Percentiles rank a stretch among this genome's conserved stretches.
Evolutionary conservation across 2,888 invertebrate genomes (phyloP).

Genomic region (Cryptocephalus moraei): DNA sequence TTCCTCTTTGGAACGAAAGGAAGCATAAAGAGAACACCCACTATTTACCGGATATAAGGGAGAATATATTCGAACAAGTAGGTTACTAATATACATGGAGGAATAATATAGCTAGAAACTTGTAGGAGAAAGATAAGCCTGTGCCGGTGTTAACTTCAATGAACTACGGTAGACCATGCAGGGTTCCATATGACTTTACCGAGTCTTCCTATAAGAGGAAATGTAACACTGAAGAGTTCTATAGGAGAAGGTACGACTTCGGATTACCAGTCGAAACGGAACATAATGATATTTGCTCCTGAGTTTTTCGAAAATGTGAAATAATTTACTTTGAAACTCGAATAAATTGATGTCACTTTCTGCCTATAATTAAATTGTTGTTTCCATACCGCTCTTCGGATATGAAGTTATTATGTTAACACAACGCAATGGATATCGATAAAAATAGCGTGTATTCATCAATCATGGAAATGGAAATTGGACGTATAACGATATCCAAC

Average conservation of each 20-base stretch:
- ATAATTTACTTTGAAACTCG: too few species aligned
- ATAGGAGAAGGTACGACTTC: slow-evolving; percentile 17
- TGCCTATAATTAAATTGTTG: too few species aligned
- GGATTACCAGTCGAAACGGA: slow-evolving; percentile 18
- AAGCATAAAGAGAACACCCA: slow-evolving; percentile 31
- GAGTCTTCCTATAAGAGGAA: slow-evolving; percentile 22
- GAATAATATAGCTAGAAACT: background rate
- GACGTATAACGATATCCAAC: too few species aligned
- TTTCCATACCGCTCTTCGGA: too few species aligned
- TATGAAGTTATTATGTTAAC: too few species aligned
- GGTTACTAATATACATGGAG: background rate
- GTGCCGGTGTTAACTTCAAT: slow-evolving; percentile 33
- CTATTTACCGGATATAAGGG: slow-evolving; percentile 28
- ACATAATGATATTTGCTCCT: too few species aligned
- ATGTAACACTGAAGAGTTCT: slow-evolving; percentile 26
- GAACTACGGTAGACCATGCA: slow-evolving; percentile 30
- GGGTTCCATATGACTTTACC: slow-evolving; percentile 24
- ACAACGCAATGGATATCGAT: too few species aligned
- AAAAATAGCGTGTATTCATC: too few species aligned
- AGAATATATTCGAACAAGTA: slow-evolving; percentile 35
- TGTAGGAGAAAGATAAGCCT: slow-evolving; percentile 31
- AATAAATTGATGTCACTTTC: too few species aligned
- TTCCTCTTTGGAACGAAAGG: slow-evolving; percentile 32
- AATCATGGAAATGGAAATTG: too few species aligned
- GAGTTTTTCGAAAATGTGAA: too few species aligned